phyloP scores from a whole-genome alignment of 2,888 invertebrate genomes.

The Gryllus longicercus region DNA sequence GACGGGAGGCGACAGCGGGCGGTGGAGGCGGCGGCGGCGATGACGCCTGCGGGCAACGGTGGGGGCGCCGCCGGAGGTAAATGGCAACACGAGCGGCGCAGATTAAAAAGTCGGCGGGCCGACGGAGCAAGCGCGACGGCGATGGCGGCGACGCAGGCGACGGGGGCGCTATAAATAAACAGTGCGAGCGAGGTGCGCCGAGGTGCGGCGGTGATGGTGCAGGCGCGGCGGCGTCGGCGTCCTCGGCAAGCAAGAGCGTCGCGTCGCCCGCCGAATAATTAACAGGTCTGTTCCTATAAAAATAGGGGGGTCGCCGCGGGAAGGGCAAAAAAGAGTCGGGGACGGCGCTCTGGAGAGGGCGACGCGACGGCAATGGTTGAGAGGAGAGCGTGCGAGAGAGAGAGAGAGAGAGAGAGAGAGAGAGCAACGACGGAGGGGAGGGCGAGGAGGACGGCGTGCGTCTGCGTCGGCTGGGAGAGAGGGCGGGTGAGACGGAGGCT shows the following conservation, averaged over 20 bases:
- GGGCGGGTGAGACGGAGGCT: slow-evolving; percentile 17
- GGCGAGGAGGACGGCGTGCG: not conserved
- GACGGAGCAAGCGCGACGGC: no score
- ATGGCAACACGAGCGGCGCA: slow-evolving; percentile 17
- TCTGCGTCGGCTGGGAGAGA: not conserved
- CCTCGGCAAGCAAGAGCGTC: not conserved
- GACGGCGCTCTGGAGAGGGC: not conserved
- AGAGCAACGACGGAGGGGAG: not conserved
- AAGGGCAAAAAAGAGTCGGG: not conserved
- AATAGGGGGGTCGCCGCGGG: not conserved
- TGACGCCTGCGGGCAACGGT: not conserved
- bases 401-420: not conserved
- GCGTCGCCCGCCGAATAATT: not conserved
- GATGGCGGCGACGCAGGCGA: not conserved
- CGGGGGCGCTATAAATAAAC: slow-evolving; percentile 8
- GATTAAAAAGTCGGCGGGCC: not conserved
- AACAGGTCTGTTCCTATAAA: slow-evolving; percentile 1
- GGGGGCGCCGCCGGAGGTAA: not conserved
- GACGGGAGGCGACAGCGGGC: not conserved
- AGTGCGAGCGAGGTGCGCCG: not conserved
- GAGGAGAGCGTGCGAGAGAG: not conserved
- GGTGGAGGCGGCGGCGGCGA: not conserved
- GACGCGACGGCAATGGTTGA: not conserved
- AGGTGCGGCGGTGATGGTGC: not conserved
- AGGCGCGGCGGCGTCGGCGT: not conserved